Conservation (phyloP, 35 echinoderm and acorn worm genomes). For the Heliocidaris erythrogramma region DNA sequence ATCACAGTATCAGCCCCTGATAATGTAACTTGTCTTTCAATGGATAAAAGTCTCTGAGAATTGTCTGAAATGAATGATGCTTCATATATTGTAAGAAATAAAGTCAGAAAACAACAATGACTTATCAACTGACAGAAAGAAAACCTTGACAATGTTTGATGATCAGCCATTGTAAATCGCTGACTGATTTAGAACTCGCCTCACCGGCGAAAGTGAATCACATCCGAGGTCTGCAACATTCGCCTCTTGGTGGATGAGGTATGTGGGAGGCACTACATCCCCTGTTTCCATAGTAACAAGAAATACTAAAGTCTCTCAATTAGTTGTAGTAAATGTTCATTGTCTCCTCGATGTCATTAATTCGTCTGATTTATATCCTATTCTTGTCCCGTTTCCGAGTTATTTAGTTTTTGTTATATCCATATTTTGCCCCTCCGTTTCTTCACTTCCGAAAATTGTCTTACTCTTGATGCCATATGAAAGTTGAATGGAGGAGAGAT, state of each 20-base stretch:
- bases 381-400: neutral
- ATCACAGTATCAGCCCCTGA: no score
- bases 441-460: no score
- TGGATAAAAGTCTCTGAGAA: neutral
- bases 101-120: neutral
- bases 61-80: neutral
- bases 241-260: neutral
- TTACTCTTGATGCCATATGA: no score
- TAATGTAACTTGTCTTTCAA: no score
- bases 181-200: neutral
- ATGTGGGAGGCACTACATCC: slow-evolving; percentile 7
- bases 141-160: neutral
- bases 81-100: neutral
- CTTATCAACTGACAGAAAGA: neutral
- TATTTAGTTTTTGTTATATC: neutral
- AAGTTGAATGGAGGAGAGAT: no score
- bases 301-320: neutral
- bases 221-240: neutral
- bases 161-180: neutral
- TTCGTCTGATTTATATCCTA: neutral
- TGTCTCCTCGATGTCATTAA: neutral
- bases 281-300: neutral
- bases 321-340: neutral
- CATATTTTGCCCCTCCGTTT: no score
- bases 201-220: neutral